phyloP scores from a whole-genome alignment of 1,140 invertebrate species.

The Lepidurus packardi region DNA sequence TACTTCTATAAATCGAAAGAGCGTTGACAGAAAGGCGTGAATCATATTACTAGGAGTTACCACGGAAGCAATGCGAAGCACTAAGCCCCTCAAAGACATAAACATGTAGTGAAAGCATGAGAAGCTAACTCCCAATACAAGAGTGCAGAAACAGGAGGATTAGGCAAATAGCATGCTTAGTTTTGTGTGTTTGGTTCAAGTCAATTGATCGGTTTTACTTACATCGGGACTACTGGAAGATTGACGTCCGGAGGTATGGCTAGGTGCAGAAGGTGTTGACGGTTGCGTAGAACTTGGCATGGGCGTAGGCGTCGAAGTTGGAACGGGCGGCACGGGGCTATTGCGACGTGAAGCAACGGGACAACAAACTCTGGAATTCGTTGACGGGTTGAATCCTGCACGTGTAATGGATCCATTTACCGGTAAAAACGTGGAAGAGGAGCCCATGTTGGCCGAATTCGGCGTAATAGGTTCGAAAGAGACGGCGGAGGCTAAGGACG shows the following conservation, averaged over 20 bases:
- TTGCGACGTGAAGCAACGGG: slow-evolving; percentile 4
- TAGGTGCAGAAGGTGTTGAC: slow-evolving; percentile 9
- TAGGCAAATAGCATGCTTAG: background rate
- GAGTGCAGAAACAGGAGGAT: no score
- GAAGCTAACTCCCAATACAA: no score
- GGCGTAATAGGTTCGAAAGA: slow-evolving; percentile 29
- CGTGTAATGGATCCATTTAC: slow-evolving; percentile 17
- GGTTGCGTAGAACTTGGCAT: slow-evolving; percentile 1
- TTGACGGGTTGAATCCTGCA: background rate
- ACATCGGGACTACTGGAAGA: slow-evolving; percentile 34
- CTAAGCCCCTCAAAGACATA: no score
- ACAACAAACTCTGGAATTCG: background rate
- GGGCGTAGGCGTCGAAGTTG: background rate
- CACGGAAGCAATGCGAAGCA: no score
- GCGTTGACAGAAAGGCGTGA: no score
- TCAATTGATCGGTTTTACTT: slow-evolving; percentile 49
- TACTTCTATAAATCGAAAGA: no score
- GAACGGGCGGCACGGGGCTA: background rate
- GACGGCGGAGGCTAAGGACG: slow-evolving; percentile 22
- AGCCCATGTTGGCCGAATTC: background rate
- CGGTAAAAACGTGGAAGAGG: slow-evolving; percentile 1
- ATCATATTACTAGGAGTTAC: no score
- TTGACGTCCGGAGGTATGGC: slow-evolving; percentile 14
- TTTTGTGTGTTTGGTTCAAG: background rate
- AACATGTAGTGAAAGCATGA: no score